Percentiles rank a stretch among this genome's conserved stretches.
Evolutionary conservation across 2,113 vertebrate genomes (phyloP).

Genomic region (Copsychus sechellarum): DNA sequence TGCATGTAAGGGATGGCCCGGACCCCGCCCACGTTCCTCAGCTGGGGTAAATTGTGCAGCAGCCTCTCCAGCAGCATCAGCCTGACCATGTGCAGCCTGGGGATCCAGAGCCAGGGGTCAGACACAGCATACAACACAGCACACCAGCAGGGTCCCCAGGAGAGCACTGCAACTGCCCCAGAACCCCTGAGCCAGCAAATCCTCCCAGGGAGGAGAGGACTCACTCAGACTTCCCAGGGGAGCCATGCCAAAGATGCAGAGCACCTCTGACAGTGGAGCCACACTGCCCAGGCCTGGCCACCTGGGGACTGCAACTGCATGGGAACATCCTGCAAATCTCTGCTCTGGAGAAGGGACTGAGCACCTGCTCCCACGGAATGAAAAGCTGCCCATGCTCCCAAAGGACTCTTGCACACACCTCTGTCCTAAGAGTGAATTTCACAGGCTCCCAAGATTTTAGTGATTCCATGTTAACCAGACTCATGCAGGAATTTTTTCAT

Average conservation of each 20-base stretch:
- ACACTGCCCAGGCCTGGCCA: neutral
- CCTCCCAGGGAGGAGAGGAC: neutral
- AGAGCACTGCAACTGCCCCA: neutral
- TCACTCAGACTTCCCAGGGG: neutral
- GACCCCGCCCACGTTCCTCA: constrained; percentile 93
- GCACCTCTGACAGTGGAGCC: neutral
- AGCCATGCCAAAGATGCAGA: neutral
- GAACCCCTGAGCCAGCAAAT: neutral
- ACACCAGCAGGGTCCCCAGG: neutral
- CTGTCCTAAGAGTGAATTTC: neutral
- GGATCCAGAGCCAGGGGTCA: neutral
- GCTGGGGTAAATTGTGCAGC: constrained; percentile 90
- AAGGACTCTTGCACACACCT: fast-evolving
- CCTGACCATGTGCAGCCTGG: constrained; percentile 95
- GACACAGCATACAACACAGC: neutral
- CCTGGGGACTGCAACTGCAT: neutral
- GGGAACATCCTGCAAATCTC: neutral
- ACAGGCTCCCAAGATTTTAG: neutral
- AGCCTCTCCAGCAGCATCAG: constrained; percentile 95
- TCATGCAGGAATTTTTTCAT: neutral
- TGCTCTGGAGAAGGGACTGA: neutral
- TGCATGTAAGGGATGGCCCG: constrained; percentile 99
- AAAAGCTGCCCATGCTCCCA: neutral
- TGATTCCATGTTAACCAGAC: neutral
- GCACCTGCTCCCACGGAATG: neutral